Evolutionary conservation across 2,888 invertebrate genomes (phyloP), one percentile per base, ranked within the genome.

Genomic region (Silvanus unidentatus): DNA sequence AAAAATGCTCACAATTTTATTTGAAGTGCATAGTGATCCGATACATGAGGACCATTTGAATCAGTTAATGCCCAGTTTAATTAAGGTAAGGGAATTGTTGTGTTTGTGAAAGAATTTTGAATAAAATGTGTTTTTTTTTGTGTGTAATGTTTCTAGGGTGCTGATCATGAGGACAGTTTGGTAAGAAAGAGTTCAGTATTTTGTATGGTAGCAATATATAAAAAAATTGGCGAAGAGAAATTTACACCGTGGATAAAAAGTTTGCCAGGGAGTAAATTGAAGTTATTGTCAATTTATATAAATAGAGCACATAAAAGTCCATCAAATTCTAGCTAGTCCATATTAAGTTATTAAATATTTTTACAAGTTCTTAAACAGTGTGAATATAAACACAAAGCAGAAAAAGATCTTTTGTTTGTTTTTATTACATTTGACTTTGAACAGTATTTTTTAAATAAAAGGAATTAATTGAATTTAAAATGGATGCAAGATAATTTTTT

Each of bases 141-240:
- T 27, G n/a, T 22, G 14, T 32, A 37, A 11, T 8, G 37, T 61
- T 66, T 68, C 12, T 74, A 94, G 86, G 82, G 93, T 52, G 93
- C 95, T 43, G 95, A 97, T 68, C 90, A 95, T 69, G 77, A 79
- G 43, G 92, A 95, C 72, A 94, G 93, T 43, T 85, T 90, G 54
- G 93, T 98, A 16, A 81, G 98, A 39, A 98, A 98, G 71, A 93
- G 95, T 57, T 91, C 94, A 9, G 94, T 97, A 12, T 96, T 98
- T 75, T 96, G 96, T 66, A 92, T 98, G 84, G 97, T 98, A 2
- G 90, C 93, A 38, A 81, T 97, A 60, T 91, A 97, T 63, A 81
- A 88, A 65, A 85, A 86, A 32, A 84, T 94, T 6, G 96, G 96
- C 1, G 92, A 94, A 65, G 88, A 88, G 16, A 77, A 82, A 30